Conservation (phyloP, 2,888 invertebrate genomes). For the Eugnorisma glareosa region DNA sequence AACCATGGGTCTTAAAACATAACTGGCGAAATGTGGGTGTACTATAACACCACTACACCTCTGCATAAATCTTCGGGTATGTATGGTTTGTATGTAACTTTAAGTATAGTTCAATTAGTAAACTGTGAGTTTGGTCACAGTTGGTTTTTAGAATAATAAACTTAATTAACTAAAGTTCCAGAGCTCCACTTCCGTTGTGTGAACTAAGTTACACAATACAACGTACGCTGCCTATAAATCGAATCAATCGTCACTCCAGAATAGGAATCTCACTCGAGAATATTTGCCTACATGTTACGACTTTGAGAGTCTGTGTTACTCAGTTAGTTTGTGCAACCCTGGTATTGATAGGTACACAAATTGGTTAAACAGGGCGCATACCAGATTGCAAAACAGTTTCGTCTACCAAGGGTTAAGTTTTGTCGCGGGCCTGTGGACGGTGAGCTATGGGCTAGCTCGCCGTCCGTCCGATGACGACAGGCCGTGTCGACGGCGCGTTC, state of each 20-base stretch:
- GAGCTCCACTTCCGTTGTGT: not conserved
- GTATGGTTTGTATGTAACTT: too few relatives aligned
- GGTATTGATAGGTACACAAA: slow-evolving; percentile 34
- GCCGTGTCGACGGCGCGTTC: too few relatives aligned
- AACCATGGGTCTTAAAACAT: too few relatives aligned
- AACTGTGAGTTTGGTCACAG: not conserved
- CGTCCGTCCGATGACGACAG: too few relatives aligned
- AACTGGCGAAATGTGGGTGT: too few relatives aligned
- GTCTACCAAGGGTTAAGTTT: not conserved
- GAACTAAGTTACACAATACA: slow-evolving; percentile 13
- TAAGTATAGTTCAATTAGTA: too few relatives aligned
- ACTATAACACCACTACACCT: too few relatives aligned
- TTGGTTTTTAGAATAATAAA: not conserved
- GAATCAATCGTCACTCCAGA: slow-evolving; percentile 27
- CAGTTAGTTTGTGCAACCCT: slow-evolving; percentile 21
- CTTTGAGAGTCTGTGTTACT: slow-evolving; percentile 23
- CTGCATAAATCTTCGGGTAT: too few relatives aligned
- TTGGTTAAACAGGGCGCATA: not conserved
- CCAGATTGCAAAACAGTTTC: not conserved
- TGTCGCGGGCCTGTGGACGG: too few relatives aligned
- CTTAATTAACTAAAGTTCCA: too few relatives aligned
- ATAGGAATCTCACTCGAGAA: slow-evolving; percentile 31
- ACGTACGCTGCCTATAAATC: slow-evolving; percentile 11
- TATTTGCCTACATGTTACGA: slow-evolving; percentile 33
- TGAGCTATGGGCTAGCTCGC: too few relatives aligned